phyloP scores from a whole-genome alignment of 2,797 vertebrate genomes.

The Amniataba percoides region DNA sequence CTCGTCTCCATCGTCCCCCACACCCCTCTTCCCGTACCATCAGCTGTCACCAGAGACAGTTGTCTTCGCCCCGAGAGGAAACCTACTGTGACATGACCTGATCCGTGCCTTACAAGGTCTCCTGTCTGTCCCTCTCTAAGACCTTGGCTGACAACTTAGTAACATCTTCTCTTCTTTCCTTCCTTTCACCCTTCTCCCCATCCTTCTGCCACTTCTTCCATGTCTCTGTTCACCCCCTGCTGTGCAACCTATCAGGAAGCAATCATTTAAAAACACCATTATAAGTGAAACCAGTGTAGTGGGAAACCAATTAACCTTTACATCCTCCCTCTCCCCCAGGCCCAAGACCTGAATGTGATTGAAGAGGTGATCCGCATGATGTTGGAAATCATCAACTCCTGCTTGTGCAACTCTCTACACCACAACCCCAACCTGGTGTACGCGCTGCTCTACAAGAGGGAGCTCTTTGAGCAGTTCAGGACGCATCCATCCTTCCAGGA shows the following conservation, averaged over 20 bases:
- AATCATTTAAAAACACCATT: constrained; percentile 70
- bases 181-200: constrained; percentile 4
- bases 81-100: constrained; percentile 49
- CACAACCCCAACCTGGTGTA: constrained; percentile 99
- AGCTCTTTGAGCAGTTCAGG: constrained; percentile 97
- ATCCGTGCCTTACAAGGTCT: constrained; percentile 58
- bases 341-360: constrained; percentile 96
- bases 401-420: constrained; percentile 94
- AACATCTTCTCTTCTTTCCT: constrained; percentile 31
- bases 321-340: constrained; percentile 83
- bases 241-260: constrained; percentile 61
- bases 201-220: constrained; percentile 16
- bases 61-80: constrained; percentile 38
- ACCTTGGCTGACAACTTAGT: constrained; percentile 51
- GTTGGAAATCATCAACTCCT: constrained; percentile 99
- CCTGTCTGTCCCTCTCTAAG: constrained; percentile 45
- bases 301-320: constrained; percentile 82
- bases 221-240: constrained; percentile 30
- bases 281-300: constrained; percentile 74
- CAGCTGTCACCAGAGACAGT: constrained; percentile 51
- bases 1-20: not conserved
- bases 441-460: constrained; percentile 95
- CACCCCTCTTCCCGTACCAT: constrained; percentile 31
- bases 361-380: constrained; percentile 99
- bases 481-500: constrained; percentile 98